A percentile compares a stretch with the other conserved stretches of the same genome.
phyloP scores from a whole-genome alignment of 2,797 vertebrate species.

The Urocyon cinereoargenteus region DNA sequence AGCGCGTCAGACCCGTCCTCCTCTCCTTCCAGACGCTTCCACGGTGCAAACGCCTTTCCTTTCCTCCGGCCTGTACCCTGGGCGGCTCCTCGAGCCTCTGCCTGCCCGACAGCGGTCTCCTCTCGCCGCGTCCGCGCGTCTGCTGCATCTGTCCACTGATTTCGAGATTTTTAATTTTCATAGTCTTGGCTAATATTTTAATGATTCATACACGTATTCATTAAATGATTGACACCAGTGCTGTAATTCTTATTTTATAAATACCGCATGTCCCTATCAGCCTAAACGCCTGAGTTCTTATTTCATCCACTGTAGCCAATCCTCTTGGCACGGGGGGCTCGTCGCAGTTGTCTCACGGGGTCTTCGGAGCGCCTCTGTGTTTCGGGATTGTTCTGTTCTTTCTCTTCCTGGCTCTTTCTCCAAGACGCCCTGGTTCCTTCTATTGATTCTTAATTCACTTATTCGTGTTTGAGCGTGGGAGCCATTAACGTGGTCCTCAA shows the following conservation, averaged over 20 bases:
- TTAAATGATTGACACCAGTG: background rate
- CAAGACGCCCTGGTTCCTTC: background rate
- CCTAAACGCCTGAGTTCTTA: background rate
- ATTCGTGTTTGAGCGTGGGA: background rate
- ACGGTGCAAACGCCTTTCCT: background rate
- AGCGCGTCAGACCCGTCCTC: accelerated
- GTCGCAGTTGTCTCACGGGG: background rate
- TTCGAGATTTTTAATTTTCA: background rate
- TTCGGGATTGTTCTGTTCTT: background rate
- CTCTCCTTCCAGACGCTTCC: background rate
- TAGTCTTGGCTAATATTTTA: background rate
- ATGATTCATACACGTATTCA: background rate
- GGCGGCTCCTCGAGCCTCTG: background rate
- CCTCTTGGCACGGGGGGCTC: background rate
- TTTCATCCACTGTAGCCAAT: background rate
- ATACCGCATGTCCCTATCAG: background rate
- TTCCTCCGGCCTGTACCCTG: no score
- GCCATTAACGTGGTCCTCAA: no score
- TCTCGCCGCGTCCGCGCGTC: background rate
- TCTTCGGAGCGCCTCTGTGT: background rate
- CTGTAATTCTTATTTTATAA: background rate
- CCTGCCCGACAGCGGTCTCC: background rate
- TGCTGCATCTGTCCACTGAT: no score
- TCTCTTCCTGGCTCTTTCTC: background rate
- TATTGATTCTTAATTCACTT: background rate